Percentiles rank a stretch among this genome's conserved stretches.
Conservation (phyloP, 2,888 invertebrate species). For the Melanostoma mellinum region DNA sequence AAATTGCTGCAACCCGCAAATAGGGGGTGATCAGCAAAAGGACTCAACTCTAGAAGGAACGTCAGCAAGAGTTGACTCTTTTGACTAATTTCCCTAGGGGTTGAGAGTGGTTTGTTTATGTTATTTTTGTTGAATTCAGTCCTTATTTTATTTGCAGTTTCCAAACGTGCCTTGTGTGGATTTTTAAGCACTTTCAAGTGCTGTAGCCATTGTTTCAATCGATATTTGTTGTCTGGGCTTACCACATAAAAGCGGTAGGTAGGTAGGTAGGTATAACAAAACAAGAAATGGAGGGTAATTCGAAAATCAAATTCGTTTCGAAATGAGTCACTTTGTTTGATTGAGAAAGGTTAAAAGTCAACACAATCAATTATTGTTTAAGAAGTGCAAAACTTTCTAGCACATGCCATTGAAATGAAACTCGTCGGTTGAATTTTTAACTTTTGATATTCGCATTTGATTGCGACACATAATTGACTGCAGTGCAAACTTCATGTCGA, state of each 20-base stretch:
- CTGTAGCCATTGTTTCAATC: constrained; percentile 55
- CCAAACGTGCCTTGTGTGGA: constrained; percentile 53
- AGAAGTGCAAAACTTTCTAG: no score
- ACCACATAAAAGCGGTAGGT: constrained; percentile 27
- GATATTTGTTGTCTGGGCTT: constrained; percentile 48
- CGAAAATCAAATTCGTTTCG: constrained; percentile 41
- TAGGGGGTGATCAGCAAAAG: constrained; percentile 33
- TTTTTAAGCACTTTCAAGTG: constrained; percentile 54
- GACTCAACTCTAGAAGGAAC: constrained; percentile 6
- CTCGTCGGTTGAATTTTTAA: no score
- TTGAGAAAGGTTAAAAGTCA: constrained; percentile 26
- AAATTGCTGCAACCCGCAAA: constrained; percentile 39
- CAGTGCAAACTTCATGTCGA: no score
- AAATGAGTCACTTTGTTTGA: constrained; percentile 44
- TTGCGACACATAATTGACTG: no score
- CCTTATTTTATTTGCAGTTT: constrained; percentile 27
- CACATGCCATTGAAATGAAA: no score
- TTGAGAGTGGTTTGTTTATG: constrained; percentile 59
- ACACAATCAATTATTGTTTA: not conserved
- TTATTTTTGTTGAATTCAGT: constrained; percentile 12
- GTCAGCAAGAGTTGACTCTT: not conserved
- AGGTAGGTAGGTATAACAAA: constrained; percentile 12
- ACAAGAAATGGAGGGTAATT: constrained; percentile 38
- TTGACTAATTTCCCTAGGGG: constrained; percentile 56
- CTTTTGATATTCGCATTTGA: no score